Base-by-base conservation (phyloP, 2,113 vertebrate species). In the Gymnobelideus leadbeateri region DNA sequence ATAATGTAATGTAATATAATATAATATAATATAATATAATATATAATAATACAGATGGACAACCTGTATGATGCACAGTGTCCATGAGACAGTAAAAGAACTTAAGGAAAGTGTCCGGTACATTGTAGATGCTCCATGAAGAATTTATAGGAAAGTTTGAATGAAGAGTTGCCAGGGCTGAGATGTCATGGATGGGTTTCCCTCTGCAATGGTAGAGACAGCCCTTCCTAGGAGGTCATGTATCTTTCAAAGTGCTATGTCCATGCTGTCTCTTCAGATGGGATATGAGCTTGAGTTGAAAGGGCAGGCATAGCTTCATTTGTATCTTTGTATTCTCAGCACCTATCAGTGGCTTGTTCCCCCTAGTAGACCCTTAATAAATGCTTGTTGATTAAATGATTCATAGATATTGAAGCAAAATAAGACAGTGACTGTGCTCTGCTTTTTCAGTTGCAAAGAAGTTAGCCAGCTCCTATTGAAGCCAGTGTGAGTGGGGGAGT, bases 401-500 rank as follows among this genome's bases (percentile, higher is more conserved):
- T 43, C 37, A 43, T 23, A 84, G 19, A 84, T 23, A 84, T 43
- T 43, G 68, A 84, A 84, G 68, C 68, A 43, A 84, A 84, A 84
- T 84, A 43, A 84, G 10, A 21, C 19, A 46, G 93, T 91, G 28
- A 24, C 37, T 91, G 94, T 53, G 31, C 90, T 92, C 16, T 90
- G 49, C 77, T 31, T 47, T 92, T 28, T 84, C 26, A 47, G 91
- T 90, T 96, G 47, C 89, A 94, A 94, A 93, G 91, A 31, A 92
- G 57, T 95, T 51, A 93, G 50, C 89, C 89, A 24, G 31, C 49
- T 95, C 31, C 28, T 68, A 53, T 96, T 90, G 46, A 51, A 50
- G 46, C 90, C 94, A 91, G 90, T 14, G 84, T 90, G 89, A 96
- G 84, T 89, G 95, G 90, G 90, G 91, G 92, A 95, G 96, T 97